These are phyloP conservation scores for Pyrocephalus nanus DNA, from an alignment of 2,797 vertebrate species.

Conservation along the genomic window DNA sequence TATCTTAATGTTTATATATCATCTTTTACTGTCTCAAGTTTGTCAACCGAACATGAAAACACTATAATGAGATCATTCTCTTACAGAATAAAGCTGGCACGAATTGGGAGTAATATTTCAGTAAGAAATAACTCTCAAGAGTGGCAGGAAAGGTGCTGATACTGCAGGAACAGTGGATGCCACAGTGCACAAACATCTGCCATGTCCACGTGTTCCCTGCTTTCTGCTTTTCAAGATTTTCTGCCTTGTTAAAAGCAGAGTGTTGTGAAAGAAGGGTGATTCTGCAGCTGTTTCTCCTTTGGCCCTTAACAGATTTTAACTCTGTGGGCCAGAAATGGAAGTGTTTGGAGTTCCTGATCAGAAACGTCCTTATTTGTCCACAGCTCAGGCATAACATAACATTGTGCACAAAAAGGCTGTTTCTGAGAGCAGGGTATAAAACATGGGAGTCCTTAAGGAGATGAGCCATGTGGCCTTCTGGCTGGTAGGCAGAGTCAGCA, in stretches of 20 bases:
- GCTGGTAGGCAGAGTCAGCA: not conserved
- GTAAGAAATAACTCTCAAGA: not conserved
- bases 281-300: not conserved
- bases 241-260: not conserved
- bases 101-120: not conserved
- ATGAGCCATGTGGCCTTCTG: not conserved
- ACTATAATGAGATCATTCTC: not conserved
- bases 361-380: not conserved
- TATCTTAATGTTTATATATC: not conserved
- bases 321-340: not conserved
- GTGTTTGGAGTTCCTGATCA: not conserved
- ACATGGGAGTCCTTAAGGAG: not conserved
- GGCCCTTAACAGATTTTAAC: not conserved
- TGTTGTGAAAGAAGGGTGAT: not conserved
- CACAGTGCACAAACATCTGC: not conserved
- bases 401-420: not conserved
- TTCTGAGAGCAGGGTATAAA: not conserved
- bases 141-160: not conserved
- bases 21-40: not conserved
- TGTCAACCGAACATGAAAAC: not conserved
- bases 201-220: fast-evolving
- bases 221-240: not conserved
- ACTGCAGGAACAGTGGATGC: not conserved
- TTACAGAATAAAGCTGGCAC: not conserved
- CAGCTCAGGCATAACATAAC: not conserved